Base-by-base conservation (phyloP, 2,888 invertebrate species). In the Polyommatus icarus region DNA sequence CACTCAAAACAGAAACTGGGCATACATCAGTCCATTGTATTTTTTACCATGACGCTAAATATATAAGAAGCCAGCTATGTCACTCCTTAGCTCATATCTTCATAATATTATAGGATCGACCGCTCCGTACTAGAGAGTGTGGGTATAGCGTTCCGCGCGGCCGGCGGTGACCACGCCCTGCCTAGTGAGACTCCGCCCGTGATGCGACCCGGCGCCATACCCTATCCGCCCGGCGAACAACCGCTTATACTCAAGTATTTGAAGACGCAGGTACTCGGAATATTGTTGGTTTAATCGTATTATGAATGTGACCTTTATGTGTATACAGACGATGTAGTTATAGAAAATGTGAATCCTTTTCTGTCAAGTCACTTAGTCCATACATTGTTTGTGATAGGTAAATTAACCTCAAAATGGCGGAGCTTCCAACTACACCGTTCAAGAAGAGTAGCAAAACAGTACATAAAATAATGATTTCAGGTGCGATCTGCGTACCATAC, bases 401-500 rank as follows among this genome's bases (percentile, higher is more conserved):
- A 61, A 61, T 12, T n/a, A n/a, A 24, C 10, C 61, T 61, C 15
- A 61, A 61, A 24, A 61, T 24, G n/a, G 7, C 15, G 40, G 15
- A 1, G 20, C 40, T 73, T 24, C 46, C 12, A 40, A 73, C 46
- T 46, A 5, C 10, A 24, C 20, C 50, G 3, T 6, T 46, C n/a
- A n/a, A 20, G 18, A 57, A 32, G 59, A n/a, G 59, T 59, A 18
- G 7, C n/a, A 57, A n/a, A 20, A 20, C 61, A 61, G 4, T 57
- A n/a, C 57, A 61, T 61, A 12, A 24, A 24, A 24, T 76, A 24
- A 3, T 50, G 24, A 20, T n/a, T 76, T 59, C 57, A 97, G 96
- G 97, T 98, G 1, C 96, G 98, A 82, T 97, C 97, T 78, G 96
- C 98, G 1, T 99, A 99, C 84, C 99, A 99, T 88, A 96, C 97